Evolutionary conservation across 2,113 vertebrate genomes (phyloP).

Genomic region (Mugil cephalus): DNA sequence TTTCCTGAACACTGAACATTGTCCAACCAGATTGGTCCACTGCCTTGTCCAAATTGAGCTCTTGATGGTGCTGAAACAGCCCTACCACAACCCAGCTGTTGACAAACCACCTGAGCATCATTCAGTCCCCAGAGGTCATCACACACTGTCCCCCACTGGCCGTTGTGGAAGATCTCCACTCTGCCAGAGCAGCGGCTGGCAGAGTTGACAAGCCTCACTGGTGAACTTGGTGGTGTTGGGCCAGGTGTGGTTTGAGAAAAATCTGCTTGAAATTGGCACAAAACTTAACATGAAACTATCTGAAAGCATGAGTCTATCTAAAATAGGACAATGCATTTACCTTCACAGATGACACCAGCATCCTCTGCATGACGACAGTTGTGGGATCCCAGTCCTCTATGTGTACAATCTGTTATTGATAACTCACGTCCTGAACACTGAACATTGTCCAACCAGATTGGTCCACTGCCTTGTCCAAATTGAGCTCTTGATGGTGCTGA

Average conservation of each 20-base stretch:
- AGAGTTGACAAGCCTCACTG: conserved; percentile 8
- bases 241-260: not conserved
- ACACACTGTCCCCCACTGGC: conserved; percentile 12
- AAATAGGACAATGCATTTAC: not conserved
- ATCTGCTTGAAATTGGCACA: not conserved
- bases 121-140: not conserved
- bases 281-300: too few species aligned
- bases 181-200: conserved; percentile 1
- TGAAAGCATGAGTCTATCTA: too few species aligned
- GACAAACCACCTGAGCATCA: conserved; percentile 11
- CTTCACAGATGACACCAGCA: not conserved
- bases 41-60: not conserved
- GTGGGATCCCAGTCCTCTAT: not conserved
- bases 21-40: not conserved
- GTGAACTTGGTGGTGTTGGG: too few species aligned
- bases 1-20: not conserved
- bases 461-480: not conserved
- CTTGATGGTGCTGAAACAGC: not conserved
- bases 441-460: not conserved
- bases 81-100: conserved; percentile 13
- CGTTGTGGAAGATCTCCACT: not conserved
- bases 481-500: not conserved
- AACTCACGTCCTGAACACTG: not conserved
- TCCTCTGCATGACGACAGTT: not conserved
- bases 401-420: not conserved